Percentiles rank a stretch among this genome's conserved stretches.
phyloP scores from a whole-genome alignment of 1,140 invertebrate genomes.

The Alviniconcha marisindica region DNA sequence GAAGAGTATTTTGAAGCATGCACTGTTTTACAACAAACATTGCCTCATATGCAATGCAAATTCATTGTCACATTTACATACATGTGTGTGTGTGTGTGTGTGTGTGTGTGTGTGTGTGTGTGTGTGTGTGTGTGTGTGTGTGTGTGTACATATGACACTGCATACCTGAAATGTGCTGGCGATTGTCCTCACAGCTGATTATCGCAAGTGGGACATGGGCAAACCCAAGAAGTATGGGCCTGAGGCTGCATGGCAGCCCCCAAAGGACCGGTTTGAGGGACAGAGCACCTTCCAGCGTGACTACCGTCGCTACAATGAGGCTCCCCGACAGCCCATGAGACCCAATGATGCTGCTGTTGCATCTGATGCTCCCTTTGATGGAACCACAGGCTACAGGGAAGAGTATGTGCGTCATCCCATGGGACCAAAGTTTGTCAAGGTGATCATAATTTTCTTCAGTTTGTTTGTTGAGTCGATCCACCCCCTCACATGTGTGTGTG shows the following conservation, averaged over 20 bases:
- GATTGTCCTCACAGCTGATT: constrained; percentile 68
- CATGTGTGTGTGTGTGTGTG: background rate
- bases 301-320: constrained; percentile 65
- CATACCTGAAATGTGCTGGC: background rate
- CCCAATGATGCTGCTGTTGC: constrained; percentile 66
- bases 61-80: background rate
- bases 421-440: constrained; percentile 52
- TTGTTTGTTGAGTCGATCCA: no score
- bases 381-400: constrained; percentile 72
- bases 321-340: constrained; percentile 63
- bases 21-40: no score
- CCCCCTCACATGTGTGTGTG: no score
- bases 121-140: background rate
- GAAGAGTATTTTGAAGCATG: no score
- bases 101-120: background rate
- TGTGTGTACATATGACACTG: background rate
- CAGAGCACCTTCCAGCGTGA: constrained; percentile 71
- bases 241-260: constrained; percentile 65
- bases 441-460: background rate
- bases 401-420: constrained; percentile 73
- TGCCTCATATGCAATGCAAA: no score
- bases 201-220: constrained; percentile 71
- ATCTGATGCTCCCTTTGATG: constrained; percentile 74
- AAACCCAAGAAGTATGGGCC: constrained; percentile 55
- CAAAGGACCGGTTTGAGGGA: constrained; percentile 70